Conservation (phyloP, 1,140 invertebrate genomes). For the Aplysia californica region DNA sequence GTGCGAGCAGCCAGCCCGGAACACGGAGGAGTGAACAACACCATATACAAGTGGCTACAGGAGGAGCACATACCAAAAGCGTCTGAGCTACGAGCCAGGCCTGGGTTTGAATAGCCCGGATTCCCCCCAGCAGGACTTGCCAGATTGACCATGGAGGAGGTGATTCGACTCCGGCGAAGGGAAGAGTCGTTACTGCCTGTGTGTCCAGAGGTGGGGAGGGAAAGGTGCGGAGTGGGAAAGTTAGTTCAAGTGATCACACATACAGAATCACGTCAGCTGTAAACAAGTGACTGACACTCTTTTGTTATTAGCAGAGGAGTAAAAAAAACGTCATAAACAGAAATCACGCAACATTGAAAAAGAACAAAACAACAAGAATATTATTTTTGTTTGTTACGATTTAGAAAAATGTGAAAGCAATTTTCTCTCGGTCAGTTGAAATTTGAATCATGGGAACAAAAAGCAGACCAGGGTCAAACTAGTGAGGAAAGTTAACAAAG, state of each 20-base stretch:
- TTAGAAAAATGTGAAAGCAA: too few species aligned
- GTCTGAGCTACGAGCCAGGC: neutral
- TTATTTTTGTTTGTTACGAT: neutral
- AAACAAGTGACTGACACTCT: too few species aligned
- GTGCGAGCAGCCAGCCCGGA: too few species aligned
- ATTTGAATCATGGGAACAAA: too few species aligned
- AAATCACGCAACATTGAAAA: too few species aligned
- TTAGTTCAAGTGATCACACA: neutral
- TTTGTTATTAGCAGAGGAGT: too few species aligned
- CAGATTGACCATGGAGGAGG: constrained; percentile 57
- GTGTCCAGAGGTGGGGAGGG: neutral
- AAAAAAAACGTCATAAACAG: too few species aligned
- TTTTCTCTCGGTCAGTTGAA: too few species aligned
- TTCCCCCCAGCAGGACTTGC: constrained; percentile 33
- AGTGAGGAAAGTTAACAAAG: too few species aligned
- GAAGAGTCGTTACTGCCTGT: constrained; percentile 37
- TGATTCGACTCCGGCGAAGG: constrained; percentile 48
- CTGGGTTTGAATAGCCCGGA: neutral
- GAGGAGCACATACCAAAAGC: constrained; percentile 1
- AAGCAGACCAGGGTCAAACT: too few species aligned
- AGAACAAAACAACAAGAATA: neutral
- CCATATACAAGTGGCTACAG: too few species aligned
- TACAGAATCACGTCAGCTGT: neutral
- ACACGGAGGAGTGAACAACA: too few species aligned
- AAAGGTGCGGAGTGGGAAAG: neutral